Evolutionary conservation across 2,888 invertebrate genomes (phyloP).

Genomic region (Perdita meconis): DNA sequence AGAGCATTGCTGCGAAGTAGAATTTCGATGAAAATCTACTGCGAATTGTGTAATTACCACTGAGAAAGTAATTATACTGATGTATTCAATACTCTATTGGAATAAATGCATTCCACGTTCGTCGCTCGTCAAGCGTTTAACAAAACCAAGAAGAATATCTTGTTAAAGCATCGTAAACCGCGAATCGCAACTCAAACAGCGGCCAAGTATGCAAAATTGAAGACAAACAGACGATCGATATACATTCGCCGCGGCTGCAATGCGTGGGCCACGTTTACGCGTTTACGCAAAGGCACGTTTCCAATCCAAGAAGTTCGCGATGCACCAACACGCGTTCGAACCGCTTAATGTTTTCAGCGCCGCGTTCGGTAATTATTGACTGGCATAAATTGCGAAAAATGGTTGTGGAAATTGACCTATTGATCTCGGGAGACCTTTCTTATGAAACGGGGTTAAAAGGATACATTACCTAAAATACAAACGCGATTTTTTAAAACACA

Average conservation of each 20-base stretch:
- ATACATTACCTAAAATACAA: too few relatives aligned
- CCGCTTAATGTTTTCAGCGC: slow-evolving; percentile 12
- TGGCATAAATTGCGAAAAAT: background rate
- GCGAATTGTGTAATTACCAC: too few relatives aligned
- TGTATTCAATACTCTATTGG: too few relatives aligned
- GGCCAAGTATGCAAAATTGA: background rate
- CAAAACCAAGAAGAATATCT: background rate
- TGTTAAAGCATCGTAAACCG: background rate
- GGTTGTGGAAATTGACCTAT: background rate
- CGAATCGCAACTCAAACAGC: background rate
- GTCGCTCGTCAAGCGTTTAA: too few relatives aligned
- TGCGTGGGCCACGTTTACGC: background rate
- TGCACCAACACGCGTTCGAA: background rate
- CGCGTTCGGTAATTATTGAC: slow-evolving; percentile 8
- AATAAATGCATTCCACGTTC: too few relatives aligned
- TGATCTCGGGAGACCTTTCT: too few relatives aligned
- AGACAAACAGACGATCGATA: background rate
- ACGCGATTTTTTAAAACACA: too few relatives aligned
- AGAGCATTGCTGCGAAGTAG: too few relatives aligned
- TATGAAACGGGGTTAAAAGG: too few relatives aligned
- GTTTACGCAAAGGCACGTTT: background rate
- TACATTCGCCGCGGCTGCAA: background rate
- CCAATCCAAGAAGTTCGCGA: background rate
- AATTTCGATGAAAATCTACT: too few relatives aligned
- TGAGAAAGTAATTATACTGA: too few relatives aligned